Percentiles rank a stretch among this genome's conserved stretches.
Evolutionary conservation across 2,797 vertebrate species (phyloP).

Genomic region (Hypotaenidia philippensis): DNA sequence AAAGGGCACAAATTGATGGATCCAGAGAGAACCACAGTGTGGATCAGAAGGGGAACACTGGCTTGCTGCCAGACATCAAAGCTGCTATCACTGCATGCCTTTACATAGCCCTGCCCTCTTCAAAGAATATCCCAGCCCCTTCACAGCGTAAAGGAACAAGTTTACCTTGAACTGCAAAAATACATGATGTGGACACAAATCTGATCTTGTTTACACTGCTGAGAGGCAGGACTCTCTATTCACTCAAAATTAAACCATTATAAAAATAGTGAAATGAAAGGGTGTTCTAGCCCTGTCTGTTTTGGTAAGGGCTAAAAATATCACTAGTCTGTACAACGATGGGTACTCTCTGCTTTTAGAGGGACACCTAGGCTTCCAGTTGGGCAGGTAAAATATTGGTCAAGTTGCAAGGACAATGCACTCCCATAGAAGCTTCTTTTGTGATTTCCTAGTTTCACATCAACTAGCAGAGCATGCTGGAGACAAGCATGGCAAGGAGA

Average conservation of each 20-base stretch:
- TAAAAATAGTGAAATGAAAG: neutral
- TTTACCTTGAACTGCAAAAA: neutral
- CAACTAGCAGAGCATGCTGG: neutral
- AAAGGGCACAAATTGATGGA: neutral
- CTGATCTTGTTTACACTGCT: neutral
- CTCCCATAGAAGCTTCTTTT: neutral
- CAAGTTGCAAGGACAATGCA: neutral
- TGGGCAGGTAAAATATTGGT: neutral
- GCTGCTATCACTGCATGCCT: neutral
- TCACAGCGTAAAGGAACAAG: neutral
- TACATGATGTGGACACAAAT: neutral
- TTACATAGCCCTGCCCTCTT: neutral
- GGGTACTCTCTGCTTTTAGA: neutral
- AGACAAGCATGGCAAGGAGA: neutral
- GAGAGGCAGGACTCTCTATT: neutral
- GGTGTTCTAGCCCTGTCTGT: neutral
- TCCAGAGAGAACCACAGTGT: neutral
- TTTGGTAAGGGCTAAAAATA: neutral
- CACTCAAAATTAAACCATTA: neutral
- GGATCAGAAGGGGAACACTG: neutral
- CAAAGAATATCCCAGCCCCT: neutral
- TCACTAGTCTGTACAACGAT: neutral
- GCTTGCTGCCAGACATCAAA: neutral
- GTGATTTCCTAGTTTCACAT: neutral
- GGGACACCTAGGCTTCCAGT: neutral